phyloP scores from a whole-genome alignment of 2,888 invertebrate species.

The Artemia sinica region DNA sequence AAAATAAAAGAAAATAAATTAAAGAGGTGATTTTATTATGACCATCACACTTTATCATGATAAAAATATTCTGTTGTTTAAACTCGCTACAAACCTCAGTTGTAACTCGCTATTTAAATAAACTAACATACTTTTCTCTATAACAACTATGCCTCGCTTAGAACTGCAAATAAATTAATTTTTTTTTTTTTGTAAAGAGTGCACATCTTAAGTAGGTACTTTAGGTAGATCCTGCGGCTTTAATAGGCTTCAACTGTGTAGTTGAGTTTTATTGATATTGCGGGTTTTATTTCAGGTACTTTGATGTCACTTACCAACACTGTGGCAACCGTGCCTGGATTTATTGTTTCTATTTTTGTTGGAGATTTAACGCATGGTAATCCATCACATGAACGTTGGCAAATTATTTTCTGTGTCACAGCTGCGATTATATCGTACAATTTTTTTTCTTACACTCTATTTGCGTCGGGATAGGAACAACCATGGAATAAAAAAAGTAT shows the following conservation, averaged over 20 bases:
- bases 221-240: too few relatives aligned
- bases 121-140: too few relatives aligned
- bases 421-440: conserved; percentile 49
- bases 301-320: conserved; percentile 63
- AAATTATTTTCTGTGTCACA: conserved; percentile 55
- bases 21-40: too few relatives aligned
- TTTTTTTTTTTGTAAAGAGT: too few relatives aligned
- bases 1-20: too few relatives aligned
- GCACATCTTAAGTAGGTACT: too few relatives aligned
- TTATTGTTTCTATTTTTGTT: conserved; percentile 56
- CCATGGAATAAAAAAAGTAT: conserved; percentile 42
- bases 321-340: conserved; percentile 59
- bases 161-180: too few relatives aligned
- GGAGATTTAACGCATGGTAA: conserved; percentile 52
- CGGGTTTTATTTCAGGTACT: conserved; percentile 40
- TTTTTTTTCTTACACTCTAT: conserved; percentile 43
- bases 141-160: too few relatives aligned
- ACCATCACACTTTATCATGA: too few relatives aligned
- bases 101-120: too few relatives aligned
- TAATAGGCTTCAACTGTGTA: not conserved
- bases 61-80: too few relatives aligned
- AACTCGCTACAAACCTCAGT: too few relatives aligned
- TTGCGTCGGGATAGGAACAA: conserved; percentile 51
- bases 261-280: not conserved
- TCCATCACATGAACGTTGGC: conserved; percentile 55